Percentiles rank a stretch among this genome's conserved stretches.
Evolutionary conservation across 2,888 invertebrate genomes (phyloP).

Genomic region (Lasius platythorax): DNA sequence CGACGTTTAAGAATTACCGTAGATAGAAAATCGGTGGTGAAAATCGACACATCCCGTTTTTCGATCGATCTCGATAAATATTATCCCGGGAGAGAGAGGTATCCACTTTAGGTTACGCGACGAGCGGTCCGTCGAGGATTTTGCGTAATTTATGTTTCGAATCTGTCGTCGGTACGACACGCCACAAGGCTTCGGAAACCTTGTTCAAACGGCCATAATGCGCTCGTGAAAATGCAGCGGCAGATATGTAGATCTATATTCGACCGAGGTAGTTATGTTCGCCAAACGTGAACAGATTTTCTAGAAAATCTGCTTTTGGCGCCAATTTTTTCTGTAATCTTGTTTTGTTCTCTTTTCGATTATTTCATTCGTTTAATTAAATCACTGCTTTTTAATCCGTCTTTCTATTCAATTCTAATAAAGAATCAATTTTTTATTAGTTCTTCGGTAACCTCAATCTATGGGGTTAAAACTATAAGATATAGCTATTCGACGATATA

Average conservation of each 20-base stretch:
- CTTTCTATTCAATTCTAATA: not conserved
- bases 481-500: not conserved
- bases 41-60: slow-evolving; percentile 12
- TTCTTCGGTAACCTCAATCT: not conserved
- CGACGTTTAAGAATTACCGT: slow-evolving; percentile 31
- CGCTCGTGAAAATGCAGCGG: slow-evolving; percentile 22
- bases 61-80: slow-evolving; percentile 62
- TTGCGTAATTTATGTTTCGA: slow-evolving; percentile 65
- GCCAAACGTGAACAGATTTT: slow-evolving; percentile 32
- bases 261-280: slow-evolving; percentile 54
- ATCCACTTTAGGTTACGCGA: slow-evolving; percentile 44
- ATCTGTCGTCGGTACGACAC: slow-evolving; percentile 65
- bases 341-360: not conserved
- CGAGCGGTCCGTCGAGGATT: slow-evolving; percentile 63
- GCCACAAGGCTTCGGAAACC: slow-evolving; percentile 59
- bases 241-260: slow-evolving; percentile 22
- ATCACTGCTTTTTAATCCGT: not conserved
- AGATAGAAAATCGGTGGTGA: not conserved
- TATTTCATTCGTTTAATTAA: not conserved
- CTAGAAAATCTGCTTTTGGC: not conserved
- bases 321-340: not conserved
- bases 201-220: slow-evolving; percentile 62
- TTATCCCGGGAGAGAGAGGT: slow-evolving; percentile 29
- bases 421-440: slow-evolving; percentile 2
- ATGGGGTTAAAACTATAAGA: not conserved